Evolutionary conservation across 2,113 vertebrate species (phyloP).

Genomic region (Blennius ocellaris): DNA sequence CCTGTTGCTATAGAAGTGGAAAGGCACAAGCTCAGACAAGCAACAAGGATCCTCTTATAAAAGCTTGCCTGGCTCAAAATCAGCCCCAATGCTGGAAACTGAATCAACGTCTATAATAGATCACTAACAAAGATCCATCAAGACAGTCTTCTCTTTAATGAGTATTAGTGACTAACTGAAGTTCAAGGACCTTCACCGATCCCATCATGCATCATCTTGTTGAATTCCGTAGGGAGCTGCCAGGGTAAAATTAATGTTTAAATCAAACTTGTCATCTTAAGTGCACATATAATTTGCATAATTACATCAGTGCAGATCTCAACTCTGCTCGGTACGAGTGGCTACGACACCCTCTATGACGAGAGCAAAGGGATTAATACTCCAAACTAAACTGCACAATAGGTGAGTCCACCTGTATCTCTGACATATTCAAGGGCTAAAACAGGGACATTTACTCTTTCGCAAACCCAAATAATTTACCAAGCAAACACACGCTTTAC

Average conservation of each 20-base stretch:
- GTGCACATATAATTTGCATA: conserved; percentile 22
- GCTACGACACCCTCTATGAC: background rate
- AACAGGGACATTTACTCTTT: conserved; percentile 9
- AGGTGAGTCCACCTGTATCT: conserved; percentile 2
- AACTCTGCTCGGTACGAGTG: conserved; percentile 16
- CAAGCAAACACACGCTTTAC: conserved; percentile 22
- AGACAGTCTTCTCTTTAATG: conserved; percentile 32
- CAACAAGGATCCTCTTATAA: conserved; percentile 34
- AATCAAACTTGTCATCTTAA: conserved; percentile 53
- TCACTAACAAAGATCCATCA: conserved; percentile 52
- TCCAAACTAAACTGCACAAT: background rate
- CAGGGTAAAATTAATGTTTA: conserved; percentile 26
- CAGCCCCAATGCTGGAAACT: conserved; percentile 16
- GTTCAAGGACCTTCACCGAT: conserved; percentile 47
- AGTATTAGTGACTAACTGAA: conserved; percentile 44
- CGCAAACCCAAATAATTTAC: background rate
- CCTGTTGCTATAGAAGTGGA: conserved; percentile 55
- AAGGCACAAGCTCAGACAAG: conserved; percentile 68
- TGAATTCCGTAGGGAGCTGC: conserved; percentile 38
- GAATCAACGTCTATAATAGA: conserved; percentile 34
- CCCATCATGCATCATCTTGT: conserved; percentile 51
- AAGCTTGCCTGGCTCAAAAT: conserved; percentile 21
- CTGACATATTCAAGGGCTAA: conserved; percentile 13
- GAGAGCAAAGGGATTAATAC: background rate
- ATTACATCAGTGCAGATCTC: conserved; percentile 22